Evolutionary conservation across 2,113 vertebrate species (phyloP), one percentile per base, ranked within the genome.

Genomic region (Zosterops borbonicus): DNA sequence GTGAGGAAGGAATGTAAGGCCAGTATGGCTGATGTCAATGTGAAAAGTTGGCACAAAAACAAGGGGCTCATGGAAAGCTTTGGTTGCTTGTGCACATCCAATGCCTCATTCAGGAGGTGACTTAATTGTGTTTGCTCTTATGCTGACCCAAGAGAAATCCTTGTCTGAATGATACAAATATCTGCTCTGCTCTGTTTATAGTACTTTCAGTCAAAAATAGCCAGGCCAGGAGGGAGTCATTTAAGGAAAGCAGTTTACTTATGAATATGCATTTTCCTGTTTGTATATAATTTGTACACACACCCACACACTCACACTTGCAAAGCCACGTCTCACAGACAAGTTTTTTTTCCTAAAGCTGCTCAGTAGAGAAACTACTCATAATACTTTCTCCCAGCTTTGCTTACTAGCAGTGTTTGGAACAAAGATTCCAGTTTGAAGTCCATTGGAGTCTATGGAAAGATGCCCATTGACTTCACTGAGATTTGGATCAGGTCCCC

Each of bases 401-500:
- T 92, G 23, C 70, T 92, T 85, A 76, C 91, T 39, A 88, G 28
- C 46, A 90, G 24, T 39, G 39, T 44, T 93, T 4, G 7, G 35
- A 92, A 89, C 77, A 89, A 94, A 88, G 50, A 62, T 52, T 20
- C 55, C 5, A 5, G 49, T 77, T 79, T 47, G 42, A 91, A 91
- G 49, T 67, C 87, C 63, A 12, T 14, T 74, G 83, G 73, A 96
- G 52, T 63, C 71, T 59, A 22, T 96, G 96, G 87, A 96, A 89
- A 94, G 71, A 85, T 91, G 89, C 83, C 81, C 59, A 39, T n/a
- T 92, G 93, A 91, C 84, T 96, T 87, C 77, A 55, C 16, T 46
- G 77, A 64, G 49, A 60, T 89, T 76, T 95, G 94, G 75, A 58
- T 82, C 58, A 39, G 9, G 23, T 94, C 53, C 89, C 65, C 49